Evolutionary conservation across 2,113 vertebrate species (phyloP), one percentile per base, ranked within the genome.

Genomic region (Eulemur rufifrons): DNA sequence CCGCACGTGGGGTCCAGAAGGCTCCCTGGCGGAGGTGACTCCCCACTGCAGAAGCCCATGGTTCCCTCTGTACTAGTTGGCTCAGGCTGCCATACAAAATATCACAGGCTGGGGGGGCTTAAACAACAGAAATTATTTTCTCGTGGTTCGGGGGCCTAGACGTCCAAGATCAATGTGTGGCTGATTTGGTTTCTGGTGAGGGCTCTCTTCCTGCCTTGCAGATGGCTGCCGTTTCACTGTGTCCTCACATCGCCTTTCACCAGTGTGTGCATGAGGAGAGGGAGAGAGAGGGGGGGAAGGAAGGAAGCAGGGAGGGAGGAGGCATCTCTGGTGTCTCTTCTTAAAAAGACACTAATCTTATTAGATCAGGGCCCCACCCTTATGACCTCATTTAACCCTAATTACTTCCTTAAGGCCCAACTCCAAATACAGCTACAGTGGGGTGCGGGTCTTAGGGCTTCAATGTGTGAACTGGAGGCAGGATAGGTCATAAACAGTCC

Each of bases 1-100:
- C 59, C 9, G 37, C 3, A 21, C 2, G 3, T 37, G 73, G 39
- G 77, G 42, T 85, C 95, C 27, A 52, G 76, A 83, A 69, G 71
- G 39, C 77, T 96, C 88, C 89, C 95, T 32, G 34, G 59, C 56
- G 52, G 94, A 88, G 82, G 83, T 10, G 37, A 56, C 78, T 42
- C 64, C 37, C 25, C 14, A 15, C 5, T 45, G 21, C 68, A 21
- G 64, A 81, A 71, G 29, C 9, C 21, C 12, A 37, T 18, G 27
- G 52, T 64, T 21, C 37, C 25, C 59, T 81, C 66, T 18, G 1
- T 39, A 50, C 34, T 34, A 32, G 50, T 42, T 14, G 34, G 27
- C 29, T 61, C 52, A 20, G 45, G n/a, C 29, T n/a, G 23, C 34
- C 63, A 29, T 23, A 20, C 15, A n/a, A 14, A 27, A 25, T 34